These are phyloP conservation scores for Drosophila pandora DNA, from an alignment of 1,140 invertebrate species.

Conservation along the genomic window DNA sequence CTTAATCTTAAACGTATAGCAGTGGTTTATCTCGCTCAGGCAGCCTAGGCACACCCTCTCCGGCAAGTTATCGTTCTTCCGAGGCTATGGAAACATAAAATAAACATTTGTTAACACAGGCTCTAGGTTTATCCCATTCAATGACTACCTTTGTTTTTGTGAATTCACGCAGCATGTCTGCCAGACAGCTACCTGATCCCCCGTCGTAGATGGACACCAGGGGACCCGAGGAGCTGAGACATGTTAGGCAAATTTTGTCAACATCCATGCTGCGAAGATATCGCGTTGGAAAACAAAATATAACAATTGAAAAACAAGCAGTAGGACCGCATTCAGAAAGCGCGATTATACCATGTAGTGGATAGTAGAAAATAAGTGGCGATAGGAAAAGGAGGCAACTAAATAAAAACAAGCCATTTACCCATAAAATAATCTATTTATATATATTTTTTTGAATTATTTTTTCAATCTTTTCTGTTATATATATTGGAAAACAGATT, in stretches of 20 bases:
- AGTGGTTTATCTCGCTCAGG: slow-evolving; percentile 77
- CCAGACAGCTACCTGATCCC: slow-evolving; percentile 57
- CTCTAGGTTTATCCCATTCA: background rate
- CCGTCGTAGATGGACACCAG: slow-evolving; percentile 76
- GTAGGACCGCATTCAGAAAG: slow-evolving; percentile 5
- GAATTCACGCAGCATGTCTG: slow-evolving; percentile 72
- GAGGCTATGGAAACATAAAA: slow-evolving; percentile 43
- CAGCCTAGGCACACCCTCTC: slow-evolving; percentile 72
- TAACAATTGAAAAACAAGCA: slow-evolving; percentile 18
- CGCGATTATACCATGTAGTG: background rate
- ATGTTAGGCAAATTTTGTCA: slow-evolving; percentile 80
- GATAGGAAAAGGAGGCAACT: too few species aligned
- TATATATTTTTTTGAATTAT: too few species aligned
- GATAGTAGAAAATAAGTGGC: background rate
- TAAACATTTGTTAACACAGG: background rate
- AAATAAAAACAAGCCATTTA: too few species aligned
- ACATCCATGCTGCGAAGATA: slow-evolving; percentile 65
- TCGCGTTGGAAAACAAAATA: slow-evolving; percentile 20
- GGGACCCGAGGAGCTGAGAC: slow-evolving; percentile 58
- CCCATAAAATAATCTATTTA: too few species aligned
- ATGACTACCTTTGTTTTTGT: slow-evolving; percentile 64
- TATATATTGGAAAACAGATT: too few species aligned
- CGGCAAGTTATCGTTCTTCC: slow-evolving; percentile 65
- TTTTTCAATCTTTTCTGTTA: too few species aligned
- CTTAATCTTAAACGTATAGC: slow-evolving; percentile 78